Evolutionary conservation across 2,797 vertebrate species (phyloP), one percentile per base, ranked within the genome.

Genomic region (Mormyrops attenuatus): DNA sequence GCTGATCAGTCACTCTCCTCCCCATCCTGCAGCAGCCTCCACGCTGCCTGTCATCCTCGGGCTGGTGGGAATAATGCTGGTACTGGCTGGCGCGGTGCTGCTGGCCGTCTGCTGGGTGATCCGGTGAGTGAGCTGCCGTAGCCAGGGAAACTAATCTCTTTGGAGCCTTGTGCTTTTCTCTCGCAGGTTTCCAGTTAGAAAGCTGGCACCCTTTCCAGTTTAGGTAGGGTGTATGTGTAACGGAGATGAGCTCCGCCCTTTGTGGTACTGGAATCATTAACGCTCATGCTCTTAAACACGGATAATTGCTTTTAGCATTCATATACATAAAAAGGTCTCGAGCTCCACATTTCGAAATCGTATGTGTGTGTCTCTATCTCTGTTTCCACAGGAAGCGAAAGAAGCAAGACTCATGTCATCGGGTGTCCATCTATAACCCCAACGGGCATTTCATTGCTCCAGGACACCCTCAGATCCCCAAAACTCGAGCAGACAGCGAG

Each of bases 381-480:
- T 50, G 47, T 52, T 52, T 50, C 49, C 26, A 91, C 91, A 96
- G 95, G 90, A 96, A 95, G 91, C 95, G 92, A 9, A 15, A 8
- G 92, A 96, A 96, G 91, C 94, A 91, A 88, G 92, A 94, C 6
- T 90, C 94, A 0, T 69, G 38, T 80, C 95, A 95, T 0, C 89
- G 95, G 0, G 93, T 94, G 63, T 97, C 97, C 8, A 93, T 98
- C 92, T 98, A 99, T 93, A 98, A 98, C 41, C 85, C 95, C 26
- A 96, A 95, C 0, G 91, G 95, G 89, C 95, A 95, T 73, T 94
- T 89, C 22, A 95, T 97, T 88, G 53, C 95, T 60, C 97, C 97
- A 0, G 94, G 94, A 20, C 91, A 90, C 2, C 92, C 90, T 0
- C 90, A 93, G 9, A 93, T 96, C 47, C 90, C 93, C 0, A 96